Conservation (phyloP, 2,888 invertebrate species). For the Papilio gigon region DNA sequence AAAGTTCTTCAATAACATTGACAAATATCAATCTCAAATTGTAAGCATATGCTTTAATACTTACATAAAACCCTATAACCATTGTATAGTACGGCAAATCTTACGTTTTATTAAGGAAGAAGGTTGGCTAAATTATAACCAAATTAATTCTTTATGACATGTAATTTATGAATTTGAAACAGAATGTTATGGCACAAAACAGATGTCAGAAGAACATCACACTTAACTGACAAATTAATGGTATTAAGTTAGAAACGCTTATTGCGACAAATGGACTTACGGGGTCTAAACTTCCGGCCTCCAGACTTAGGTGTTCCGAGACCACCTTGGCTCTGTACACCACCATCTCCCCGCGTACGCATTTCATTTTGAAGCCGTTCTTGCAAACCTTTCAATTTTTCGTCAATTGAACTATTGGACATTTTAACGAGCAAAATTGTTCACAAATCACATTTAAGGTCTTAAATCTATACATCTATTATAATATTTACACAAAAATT, state of each 20-base stretch:
- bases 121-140: conserved; percentile 44
- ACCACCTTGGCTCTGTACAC: conserved; percentile 82
- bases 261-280: conserved; percentile 73
- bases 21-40: conserved; percentile 2
- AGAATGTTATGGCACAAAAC: conserved; percentile 35
- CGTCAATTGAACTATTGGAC: conserved; percentile 89
- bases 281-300: conserved; percentile 84
- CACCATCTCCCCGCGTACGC: conserved; percentile 85
- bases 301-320: conserved; percentile 77
- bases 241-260: background rate
- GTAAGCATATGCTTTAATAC: conserved; percentile 36
- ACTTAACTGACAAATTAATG: background rate
- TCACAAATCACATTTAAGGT: conserved; percentile 71
- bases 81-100: background rate
- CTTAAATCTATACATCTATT: conserved; percentile 63
- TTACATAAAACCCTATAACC: background rate
- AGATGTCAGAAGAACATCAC: conserved; percentile 27
- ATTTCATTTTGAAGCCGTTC: conserved; percentile 86
- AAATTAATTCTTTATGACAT: conserved; percentile 39
- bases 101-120: background rate
- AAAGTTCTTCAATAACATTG: background rate
- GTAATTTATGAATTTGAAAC: conserved; percentile 12
- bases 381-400: conserved; percentile 91
- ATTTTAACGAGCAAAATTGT: conserved; percentile 72
- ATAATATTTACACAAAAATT: conserved; percentile 74